Conservation (phyloP, 2,113 vertebrate species). For the Hemichromis elongatus region DNA sequence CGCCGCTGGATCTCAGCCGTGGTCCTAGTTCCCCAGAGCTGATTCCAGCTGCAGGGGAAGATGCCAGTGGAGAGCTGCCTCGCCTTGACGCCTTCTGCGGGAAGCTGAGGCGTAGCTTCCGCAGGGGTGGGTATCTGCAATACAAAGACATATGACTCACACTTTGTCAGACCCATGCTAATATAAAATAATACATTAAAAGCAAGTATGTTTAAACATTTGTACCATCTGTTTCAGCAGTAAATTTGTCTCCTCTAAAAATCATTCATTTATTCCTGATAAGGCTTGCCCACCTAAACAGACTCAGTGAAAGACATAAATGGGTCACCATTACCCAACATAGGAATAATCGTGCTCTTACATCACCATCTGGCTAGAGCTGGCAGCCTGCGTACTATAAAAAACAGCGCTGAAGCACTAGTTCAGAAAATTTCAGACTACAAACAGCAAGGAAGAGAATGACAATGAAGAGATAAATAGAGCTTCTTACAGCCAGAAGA, state of each 20-base stretch:
- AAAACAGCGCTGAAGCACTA: not conserved
- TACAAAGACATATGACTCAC: not conserved
- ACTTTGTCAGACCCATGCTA: not conserved
- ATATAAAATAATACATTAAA: not conserved
- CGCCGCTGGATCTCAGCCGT: constrained; percentile 82
- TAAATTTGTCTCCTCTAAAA: not conserved
- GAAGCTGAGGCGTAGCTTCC: constrained; percentile 86
- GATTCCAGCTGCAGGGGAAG: constrained; percentile 75
- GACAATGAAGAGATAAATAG: not conserved
- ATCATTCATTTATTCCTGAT: not conserved
- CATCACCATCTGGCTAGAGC: constrained; percentile 17
- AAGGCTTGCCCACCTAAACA: not conserved
- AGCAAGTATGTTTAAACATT: not conserved
- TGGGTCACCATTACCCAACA: constrained; percentile 27
- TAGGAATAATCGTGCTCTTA: constrained; percentile 4
- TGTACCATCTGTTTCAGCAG: not conserved
- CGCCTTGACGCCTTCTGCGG: constrained; percentile 83
- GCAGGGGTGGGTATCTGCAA: constrained; percentile 72
- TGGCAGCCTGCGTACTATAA: not conserved
- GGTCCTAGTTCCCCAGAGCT: constrained; percentile 83
- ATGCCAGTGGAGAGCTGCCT: constrained; percentile 77
- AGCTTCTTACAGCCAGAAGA: not conserved
- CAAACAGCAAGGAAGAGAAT: not conserved
- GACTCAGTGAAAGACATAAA: not conserved
- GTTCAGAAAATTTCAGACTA: not conserved